A percentile compares a stretch with the other conserved stretches of the same genome.
These are phyloP conservation scores for Strix aluco DNA, from an alignment of 2,113 vertebrate species.

Conservation along the genomic window DNA sequence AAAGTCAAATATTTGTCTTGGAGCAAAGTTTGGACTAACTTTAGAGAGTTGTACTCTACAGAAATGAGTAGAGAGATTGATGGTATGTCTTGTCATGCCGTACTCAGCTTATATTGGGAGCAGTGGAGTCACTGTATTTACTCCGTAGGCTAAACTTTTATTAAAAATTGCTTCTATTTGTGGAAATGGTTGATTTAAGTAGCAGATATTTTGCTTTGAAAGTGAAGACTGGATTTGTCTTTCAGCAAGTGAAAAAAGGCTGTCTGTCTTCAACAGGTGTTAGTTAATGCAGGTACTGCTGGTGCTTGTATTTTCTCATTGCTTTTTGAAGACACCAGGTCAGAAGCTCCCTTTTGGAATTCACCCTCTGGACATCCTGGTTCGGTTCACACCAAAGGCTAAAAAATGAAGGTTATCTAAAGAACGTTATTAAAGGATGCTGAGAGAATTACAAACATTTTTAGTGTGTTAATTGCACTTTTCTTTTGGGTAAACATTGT, in stretches of 20 bases:
- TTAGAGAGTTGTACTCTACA: not conserved
- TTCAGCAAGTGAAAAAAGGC: not conserved
- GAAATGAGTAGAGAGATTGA: not conserved
- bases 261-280: not conserved
- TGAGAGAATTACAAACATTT: slow-evolving; percentile 11
- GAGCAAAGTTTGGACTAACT: not conserved
- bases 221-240: not conserved
- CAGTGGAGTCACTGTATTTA: not conserved
- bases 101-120: not conserved
- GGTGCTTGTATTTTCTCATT: not conserved
- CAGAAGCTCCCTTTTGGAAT: slow-evolving; percentile 28
- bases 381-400: slow-evolving; percentile 8
- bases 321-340: not conserved
- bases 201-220: not conserved
- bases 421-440: slow-evolving; percentile 23
- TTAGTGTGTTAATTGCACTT: slow-evolving; percentile 46
- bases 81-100: not conserved
- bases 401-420: slow-evolving; percentile 56
- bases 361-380: slow-evolving; percentile 16
- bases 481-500: slow-evolving; percentile 41
- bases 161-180: not conserved
- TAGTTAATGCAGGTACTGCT: not conserved
- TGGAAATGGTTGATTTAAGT: not conserved
- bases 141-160: not conserved
- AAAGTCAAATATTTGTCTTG: not conserved